Base-by-base conservation (phyloP, 2,888 invertebrate genomes). In the Augochlorella aurata region DNA sequence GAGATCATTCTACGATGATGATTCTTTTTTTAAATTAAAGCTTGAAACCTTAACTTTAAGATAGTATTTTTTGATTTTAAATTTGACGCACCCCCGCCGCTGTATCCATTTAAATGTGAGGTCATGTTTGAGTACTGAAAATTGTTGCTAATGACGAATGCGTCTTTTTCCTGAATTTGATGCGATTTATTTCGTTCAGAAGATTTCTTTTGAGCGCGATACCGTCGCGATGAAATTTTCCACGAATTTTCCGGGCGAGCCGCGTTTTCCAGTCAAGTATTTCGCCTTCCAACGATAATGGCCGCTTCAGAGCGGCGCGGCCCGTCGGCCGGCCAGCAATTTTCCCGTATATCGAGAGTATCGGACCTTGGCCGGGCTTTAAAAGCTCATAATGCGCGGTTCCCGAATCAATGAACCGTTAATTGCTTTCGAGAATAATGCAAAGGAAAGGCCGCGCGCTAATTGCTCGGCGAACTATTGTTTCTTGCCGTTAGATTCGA, bases 391-490 rank as follows among this genome's bases (percentile, higher is more conserved):
- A 79, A 81, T 70, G 58, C 74, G 68, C 79, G 50, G 74, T 66
- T 79, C 66, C 50, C 81, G 81, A 79, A 79, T 79, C 79, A 70
- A 79, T 70, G 81, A 74, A 70, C 81, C 74, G 81, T 74, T 79
- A 74, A 81, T 81, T 79, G 70, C 69, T 81, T 81, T 70, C 79
- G 74, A 58, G 81, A 74, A 74, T 74, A 81, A 73, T 66, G 54
- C 74, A 54, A 66, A 70, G 50, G 44, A 74, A 58, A 70, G 70
- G 18, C 44, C 21, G 54, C 49, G 38, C 70, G 74, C 58, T 79
- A 81, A 81, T 79, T 74, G 79, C 74, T 12, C 50, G 66, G 54
- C 58, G 29, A 61, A 66, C 81, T 74, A 79, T 74, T 74, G 69
- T 74, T 65, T 38, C 24, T 66, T 8, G 10, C 3, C 21, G 14